Base-by-base conservation (phyloP, 2,113 vertebrate species). In the Lycaon pictus region DNA sequence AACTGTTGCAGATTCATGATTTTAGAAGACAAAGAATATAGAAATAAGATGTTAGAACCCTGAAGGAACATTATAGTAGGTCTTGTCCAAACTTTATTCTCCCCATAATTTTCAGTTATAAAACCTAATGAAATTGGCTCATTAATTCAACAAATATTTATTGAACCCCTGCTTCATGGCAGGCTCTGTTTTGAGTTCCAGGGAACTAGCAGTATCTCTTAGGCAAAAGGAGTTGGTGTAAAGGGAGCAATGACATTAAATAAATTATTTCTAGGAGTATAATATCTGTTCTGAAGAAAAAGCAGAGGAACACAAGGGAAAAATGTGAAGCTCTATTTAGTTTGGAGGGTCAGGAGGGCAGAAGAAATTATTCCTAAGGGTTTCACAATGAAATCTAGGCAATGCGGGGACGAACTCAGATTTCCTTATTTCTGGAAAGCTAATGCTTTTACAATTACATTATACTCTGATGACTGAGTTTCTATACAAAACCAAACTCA, bases 21-120 rank as follows among this genome's bases (percentile, higher is more conserved):
- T 91, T 97, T 58, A 95, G 71, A 88, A 93, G n/a, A 63, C n/a
- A 93, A 3, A 76, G 4, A 80, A 88, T 32, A 88, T 11, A 90
- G 27, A 93, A 88, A 69, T 60, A 74, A 67, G n/a, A 90, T 82
- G 16, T 76, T 80, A 81, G 58, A 88, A 85, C 13, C 19, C 32
- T 55, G 20, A 80, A 58, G 11, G n/a, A 76, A 93, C n/a, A 17
- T 63, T 60, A 91, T 2, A 77, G 17, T 9, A 77, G n/a, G 2
- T 43, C 58, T 90, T 80, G 10, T 63, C 25, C 15, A 93, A 88
- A 65, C 1, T 1, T 80, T 43, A 19, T 37, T 91, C 17, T 67
- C n/a, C 19, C 32, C 60, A 77, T 71, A 81, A 96, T 89, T 96
- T 60, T 89, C 56, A 96, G 53, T 62, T 86, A 53, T 48, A 89